Evolutionary conservation across 2,113 vertebrate species (phyloP).

Genomic region (Emydocephalus ijimae): DNA sequence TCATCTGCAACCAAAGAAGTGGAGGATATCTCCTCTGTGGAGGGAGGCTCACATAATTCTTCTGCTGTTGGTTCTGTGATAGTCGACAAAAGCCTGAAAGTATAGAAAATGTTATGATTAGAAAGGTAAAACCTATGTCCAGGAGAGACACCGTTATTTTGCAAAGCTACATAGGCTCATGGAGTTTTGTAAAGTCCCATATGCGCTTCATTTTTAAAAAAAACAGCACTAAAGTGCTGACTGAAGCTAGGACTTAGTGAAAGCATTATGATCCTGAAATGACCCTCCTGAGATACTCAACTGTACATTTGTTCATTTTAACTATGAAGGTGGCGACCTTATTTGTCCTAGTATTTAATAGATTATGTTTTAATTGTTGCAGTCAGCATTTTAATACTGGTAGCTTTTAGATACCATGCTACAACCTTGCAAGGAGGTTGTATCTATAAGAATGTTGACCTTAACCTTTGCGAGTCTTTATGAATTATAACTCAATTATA

Average conservation of each 20-base stretch:
- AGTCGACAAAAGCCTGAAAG: conserved; percentile 85
- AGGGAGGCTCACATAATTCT: conserved; percentile 73
- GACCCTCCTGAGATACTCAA: not conserved
- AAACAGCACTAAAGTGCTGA: not conserved
- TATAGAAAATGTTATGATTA: conserved; percentile 10
- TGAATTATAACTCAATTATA: not conserved
- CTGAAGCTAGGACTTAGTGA: not conserved
- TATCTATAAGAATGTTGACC: not conserved
- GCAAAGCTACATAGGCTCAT: not conserved
- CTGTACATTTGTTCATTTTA: not conserved
- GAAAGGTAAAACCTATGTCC: not conserved
- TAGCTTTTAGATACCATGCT: not conserved
- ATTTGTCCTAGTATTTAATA: not conserved
- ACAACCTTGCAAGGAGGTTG: not conserved
- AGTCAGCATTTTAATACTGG: not conserved
- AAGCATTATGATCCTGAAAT: not conserved
- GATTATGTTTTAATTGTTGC: not conserved
- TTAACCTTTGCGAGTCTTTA: not conserved
- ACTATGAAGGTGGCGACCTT: not conserved
- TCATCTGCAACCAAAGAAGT: conserved; percentile 79
- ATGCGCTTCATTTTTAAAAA: not conserved
- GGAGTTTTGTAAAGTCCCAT: not conserved
- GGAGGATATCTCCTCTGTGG: conserved; percentile 72
- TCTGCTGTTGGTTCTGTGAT: conserved; percentile 89
- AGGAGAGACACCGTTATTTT: not conserved